A percentile compares a stretch with the other conserved stretches of the same genome.
These are phyloP conservation scores for Mactromeris polynyma DNA, from an alignment of 2,888 invertebrate species.

Conservation along the genomic window DNA sequence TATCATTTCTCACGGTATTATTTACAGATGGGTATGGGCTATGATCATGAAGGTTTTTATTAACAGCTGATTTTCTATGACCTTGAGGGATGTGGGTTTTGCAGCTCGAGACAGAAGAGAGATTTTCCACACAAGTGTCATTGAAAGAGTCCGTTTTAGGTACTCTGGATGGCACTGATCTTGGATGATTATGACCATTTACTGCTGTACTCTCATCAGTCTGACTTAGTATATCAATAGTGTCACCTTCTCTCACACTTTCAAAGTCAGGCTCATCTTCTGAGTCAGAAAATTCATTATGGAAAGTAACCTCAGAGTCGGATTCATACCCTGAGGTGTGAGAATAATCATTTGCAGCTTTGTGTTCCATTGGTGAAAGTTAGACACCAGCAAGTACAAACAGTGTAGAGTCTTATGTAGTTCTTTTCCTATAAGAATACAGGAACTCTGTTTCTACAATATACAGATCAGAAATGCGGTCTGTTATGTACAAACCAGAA, in stretches of 20 bases:
- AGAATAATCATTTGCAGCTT: background rate
- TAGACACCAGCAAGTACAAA: no score
- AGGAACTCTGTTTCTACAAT: no score
- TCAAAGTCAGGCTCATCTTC: constrained; percentile 23
- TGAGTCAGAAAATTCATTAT: constrained; percentile 18
- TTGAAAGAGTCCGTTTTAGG: background rate
- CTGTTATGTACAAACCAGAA: no score
- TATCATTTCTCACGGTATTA: background rate
- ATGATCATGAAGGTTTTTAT: background rate
- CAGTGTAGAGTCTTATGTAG: no score
- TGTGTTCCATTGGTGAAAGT: no score
- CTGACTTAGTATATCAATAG: background rate
- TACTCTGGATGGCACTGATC: no score
- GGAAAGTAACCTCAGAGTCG: background rate
- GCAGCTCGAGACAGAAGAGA: background rate
- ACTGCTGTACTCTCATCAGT: background rate
- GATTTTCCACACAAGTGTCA: background rate
- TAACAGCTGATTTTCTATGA: background rate
- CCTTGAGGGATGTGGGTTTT: background rate
- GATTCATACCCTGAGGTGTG: background rate
- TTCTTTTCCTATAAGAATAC: no score
- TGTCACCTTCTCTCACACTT: background rate
- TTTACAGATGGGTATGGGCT: background rate
- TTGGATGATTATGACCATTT: background rate
- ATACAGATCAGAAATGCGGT: no score